Percentiles rank a stretch among this genome's conserved stretches.
Evolutionary conservation across 2,797 vertebrate species (phyloP).

Genomic region (Calcarius lapponicus): DNA sequence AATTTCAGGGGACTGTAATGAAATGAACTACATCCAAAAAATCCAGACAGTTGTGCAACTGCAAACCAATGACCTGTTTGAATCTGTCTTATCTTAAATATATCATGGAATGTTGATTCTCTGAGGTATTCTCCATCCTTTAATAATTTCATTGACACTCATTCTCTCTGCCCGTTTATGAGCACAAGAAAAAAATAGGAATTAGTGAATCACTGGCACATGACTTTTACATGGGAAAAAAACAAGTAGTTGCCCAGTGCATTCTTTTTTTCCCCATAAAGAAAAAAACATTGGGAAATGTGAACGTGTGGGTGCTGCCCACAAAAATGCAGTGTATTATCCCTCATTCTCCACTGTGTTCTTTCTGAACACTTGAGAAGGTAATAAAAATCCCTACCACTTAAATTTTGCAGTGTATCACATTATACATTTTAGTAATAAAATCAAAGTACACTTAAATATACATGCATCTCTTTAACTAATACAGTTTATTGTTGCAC

Average conservation of each 20-base stretch:
- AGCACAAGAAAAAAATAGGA: constrained; percentile 57
- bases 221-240: constrained; percentile 66
- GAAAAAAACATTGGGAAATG: constrained; percentile 70
- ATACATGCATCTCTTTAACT: not conserved
- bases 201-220: constrained; percentile 75
- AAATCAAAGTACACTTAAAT: constrained; percentile 44
- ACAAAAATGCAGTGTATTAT: constrained; percentile 71
- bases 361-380: constrained; percentile 61
- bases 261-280: constrained; percentile 61
- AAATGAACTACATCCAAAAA: constrained; percentile 40
- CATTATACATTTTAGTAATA: constrained; percentile 50
- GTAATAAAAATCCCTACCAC: constrained; percentile 48
- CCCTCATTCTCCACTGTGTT: constrained; percentile 49
- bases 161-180: constrained; percentile 33
- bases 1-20: constrained; percentile 21
- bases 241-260: constrained; percentile 44
- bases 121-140: constrained; percentile 38
- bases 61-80: constrained; percentile 36
- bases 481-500: constrained; percentile 42
- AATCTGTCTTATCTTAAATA: constrained; percentile 57
- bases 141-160: constrained; percentile 45
- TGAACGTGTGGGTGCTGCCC: constrained; percentile 71
- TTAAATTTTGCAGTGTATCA: constrained; percentile 48
- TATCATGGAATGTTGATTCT: constrained; percentile 16
- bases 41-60: constrained; percentile 60